Evolutionary conservation across 1,140 invertebrate species (phyloP), one percentile per base, ranked within the genome.

Genomic region (Ladona fulva): DNA sequence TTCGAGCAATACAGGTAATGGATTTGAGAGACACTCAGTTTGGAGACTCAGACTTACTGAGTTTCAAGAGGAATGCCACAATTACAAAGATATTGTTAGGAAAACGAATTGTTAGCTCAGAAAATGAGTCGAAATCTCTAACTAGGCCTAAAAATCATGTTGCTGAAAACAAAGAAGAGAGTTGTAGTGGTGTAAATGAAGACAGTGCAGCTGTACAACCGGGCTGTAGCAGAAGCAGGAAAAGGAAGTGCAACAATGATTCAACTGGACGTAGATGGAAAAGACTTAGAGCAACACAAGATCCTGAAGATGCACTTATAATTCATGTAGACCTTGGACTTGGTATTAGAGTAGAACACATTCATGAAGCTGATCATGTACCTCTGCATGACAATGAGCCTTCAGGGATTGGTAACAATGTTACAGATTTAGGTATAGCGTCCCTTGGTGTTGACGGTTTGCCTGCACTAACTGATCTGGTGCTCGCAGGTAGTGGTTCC

Each of bases 21-120:
- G 91, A 93, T 81, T 83, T 92, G 19, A 87, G 91, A 76, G 87
- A 88, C 77, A 92, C 90, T 0, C 87, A 87, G 0, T 86, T 93
- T 14, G 89, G 89, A 14, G 91, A 92, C 80, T 90, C 89, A 10
- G 91, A 92, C 83, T 86, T 92, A 22, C 88, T 89, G 59, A 89
- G 90, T 78, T 89, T 93, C 77, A 90, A 89, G 80, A 88, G 88
- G 78, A 87, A 90, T 59, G 85, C 86, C 42, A 86, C 84, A 7
- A 84, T 93, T n/a, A 87, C 86, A 66, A 66, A 66, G 52, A 66
- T 66, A 3, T 6, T 66, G 5, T 12, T 66, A 6, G 52, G 52
- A 66, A 66, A 66, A 22, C 12, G 52, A 6, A 22, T 66, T 5
- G 52, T 6, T 66, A 5, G 16, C n/a, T 5, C 16, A 19, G 52